Evolutionary conservation across 1,140 invertebrate species (phyloP), one percentile per base, ranked within the genome.

Genomic region (Hesperophylax magnus): DNA sequence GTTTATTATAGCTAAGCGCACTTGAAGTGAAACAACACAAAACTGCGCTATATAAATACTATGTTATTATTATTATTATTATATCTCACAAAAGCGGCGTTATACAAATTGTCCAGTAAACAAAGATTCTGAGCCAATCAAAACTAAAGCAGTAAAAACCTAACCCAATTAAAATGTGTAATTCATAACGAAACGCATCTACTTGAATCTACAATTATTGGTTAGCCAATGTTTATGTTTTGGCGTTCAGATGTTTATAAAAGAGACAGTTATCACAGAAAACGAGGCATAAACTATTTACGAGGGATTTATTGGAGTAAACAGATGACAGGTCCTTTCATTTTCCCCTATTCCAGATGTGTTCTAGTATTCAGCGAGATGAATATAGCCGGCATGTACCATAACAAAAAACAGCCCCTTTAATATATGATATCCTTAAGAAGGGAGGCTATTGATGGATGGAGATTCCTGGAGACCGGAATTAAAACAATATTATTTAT

Each of bases 271-370:
- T 60, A 22, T 53, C 24, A 53, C 39, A 53, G 77, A 65, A 65
- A 15, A 61, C 58, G 63, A 60, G 58, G 75, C 69, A 77, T 74
- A 72, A 7, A 65, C 24, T 74, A 61, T 80, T 71, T 58, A 75
- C 52, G 69, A 76, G 79, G 79, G 82, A 83, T 83, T 83, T 83
- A 83, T 83, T 81, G 82, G 82, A 83, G 79, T 81, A 63, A 20
- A 71, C 24, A 65, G 77, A 81, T 81, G 82, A 83, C 77, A 81
- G 82, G 77, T 81, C 74, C 82, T 83, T 78, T 83, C 82, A 83
- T 83, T 75, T 79, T 65, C 58, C 11, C 67, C 58, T 56, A 67
- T 18, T 52, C 53, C 71, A 56, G 74, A 58, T 69, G 80, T 69
- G 65, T 76, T 74, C 53, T 20, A 31, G 54, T 20, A 14, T 8